phyloP scores from a whole-genome alignment of 1,140 invertebrate species.

The Nebria ingens region DNA sequence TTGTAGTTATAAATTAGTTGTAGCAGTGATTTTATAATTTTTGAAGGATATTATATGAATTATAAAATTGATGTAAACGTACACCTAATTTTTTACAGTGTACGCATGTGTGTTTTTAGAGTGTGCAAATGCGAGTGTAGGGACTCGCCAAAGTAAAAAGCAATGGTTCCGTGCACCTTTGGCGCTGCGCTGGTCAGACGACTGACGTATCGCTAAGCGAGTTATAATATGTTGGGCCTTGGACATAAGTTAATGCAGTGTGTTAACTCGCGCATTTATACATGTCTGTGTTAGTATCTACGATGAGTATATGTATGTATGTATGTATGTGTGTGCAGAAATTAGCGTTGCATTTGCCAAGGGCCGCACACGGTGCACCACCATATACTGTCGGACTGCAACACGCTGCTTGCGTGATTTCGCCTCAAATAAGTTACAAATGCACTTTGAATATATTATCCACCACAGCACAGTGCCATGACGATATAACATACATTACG shows the following conservation, averaged over 20 bases:
- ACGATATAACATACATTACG: too few relatives aligned
- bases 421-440: slow-evolving; percentile 5
- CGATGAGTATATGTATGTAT: not conserved
- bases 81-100: too few relatives aligned
- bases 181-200: not conserved
- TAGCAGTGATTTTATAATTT: too few relatives aligned
- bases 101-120: too few relatives aligned
- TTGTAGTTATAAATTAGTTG: too few relatives aligned
- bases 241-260: not conserved
- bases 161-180: not conserved
- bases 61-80: too few relatives aligned
- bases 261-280: not conserved
- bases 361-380: not conserved
- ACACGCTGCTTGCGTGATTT: not conserved
- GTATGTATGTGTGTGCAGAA: slow-evolving; percentile 1
- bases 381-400: not conserved
- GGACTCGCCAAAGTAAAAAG: too few relatives aligned
- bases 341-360: not conserved
- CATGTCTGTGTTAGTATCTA: not conserved
- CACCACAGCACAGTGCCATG: too few relatives aligned
- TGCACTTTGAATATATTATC: slow-evolving; percentile 7
- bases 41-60: too few relatives aligned
- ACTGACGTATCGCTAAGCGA: slow-evolving; percentile 2
- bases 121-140: too few relatives aligned
- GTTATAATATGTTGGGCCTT: slow-evolving; percentile 3